These are phyloP conservation scores for Cichladusa arquata DNA, from an alignment of 2,113 vertebrate species.

Conservation along the genomic window DNA sequence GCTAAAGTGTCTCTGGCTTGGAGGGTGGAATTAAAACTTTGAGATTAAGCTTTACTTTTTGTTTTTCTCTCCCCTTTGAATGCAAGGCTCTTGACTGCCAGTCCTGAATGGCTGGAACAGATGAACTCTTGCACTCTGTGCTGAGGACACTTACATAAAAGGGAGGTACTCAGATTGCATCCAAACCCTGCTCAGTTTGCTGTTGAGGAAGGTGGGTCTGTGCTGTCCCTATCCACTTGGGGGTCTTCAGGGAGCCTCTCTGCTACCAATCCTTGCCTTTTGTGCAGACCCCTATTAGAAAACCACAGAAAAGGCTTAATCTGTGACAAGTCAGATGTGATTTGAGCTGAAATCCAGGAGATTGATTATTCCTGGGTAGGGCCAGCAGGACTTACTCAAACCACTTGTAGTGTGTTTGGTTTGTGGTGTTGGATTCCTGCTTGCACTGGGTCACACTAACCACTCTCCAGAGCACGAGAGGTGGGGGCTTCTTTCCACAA, in stretches of 20 bases:
- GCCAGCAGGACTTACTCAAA: accelerated
- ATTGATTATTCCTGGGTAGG: not conserved
- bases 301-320: not conserved
- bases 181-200: not conserved
- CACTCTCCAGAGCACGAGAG: not conserved
- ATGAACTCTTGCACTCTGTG: not conserved
- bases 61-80: not conserved
- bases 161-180: not conserved
- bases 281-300: not conserved
- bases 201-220: not conserved
- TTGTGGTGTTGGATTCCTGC: not conserved
- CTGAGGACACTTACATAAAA: not conserved
- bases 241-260: not conserved
- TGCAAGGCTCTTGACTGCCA: not conserved
- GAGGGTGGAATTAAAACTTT: not conserved
- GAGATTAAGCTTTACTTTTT: not conserved
- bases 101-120: not conserved
- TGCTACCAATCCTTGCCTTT: not conserved
- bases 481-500: not conserved
- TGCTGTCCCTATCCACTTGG: not conserved
- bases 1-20: not conserved
- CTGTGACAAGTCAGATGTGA: not conserved
- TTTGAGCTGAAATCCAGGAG: not conserved
- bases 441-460: not conserved
- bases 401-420: accelerated